Conservation (phyloP, 2,888 invertebrate genomes). For the Malthinus seriepunctatus region DNA sequence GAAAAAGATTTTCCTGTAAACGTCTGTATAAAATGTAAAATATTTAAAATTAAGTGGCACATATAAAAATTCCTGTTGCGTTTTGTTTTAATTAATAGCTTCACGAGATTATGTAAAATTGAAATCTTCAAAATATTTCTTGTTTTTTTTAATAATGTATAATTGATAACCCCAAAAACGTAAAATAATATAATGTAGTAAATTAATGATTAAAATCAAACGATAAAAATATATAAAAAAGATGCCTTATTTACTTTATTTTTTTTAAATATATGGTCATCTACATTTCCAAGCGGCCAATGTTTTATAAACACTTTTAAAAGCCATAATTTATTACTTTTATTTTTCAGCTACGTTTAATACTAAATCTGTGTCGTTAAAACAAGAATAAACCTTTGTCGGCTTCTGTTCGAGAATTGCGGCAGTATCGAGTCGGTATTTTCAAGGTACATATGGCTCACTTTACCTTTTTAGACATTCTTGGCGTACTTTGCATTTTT, state of each 20-base stretch:
- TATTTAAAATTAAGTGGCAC: neutral
- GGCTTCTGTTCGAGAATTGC: constrained; percentile 42
- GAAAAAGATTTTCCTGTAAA: neutral
- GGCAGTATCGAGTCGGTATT: constrained; percentile 28
- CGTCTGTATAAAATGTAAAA: neutral
- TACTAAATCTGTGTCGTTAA: constrained; percentile 54
- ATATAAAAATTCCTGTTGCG: neutral
- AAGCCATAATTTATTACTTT: constrained; percentile 53
- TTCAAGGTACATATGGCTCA: constrained; percentile 37
- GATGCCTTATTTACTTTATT: constrained; percentile 20
- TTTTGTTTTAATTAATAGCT: constrained; percentile 5
- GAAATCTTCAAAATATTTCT: neutral
- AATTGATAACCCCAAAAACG: constrained; percentile 1
- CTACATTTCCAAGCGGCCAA: constrained; percentile 46
- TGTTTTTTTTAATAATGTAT: neutral
- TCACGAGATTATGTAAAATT: neutral
- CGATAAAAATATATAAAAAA: constrained; percentile 6
- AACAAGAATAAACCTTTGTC: constrained; percentile 51
- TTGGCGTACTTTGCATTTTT: constrained; percentile 48
- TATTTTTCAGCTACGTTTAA: constrained; percentile 51
- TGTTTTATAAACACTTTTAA: constrained; percentile 54
- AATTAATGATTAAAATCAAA: constrained; percentile 7
- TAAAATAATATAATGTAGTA: constrained; percentile 4
- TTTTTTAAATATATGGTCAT: constrained; percentile 45
- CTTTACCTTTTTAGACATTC: constrained; percentile 42